Evolutionary conservation across 2,888 invertebrate genomes (phyloP), one percentile per base, ranked within the genome.

Genomic region (Apomyelois bistriatella): DNA sequence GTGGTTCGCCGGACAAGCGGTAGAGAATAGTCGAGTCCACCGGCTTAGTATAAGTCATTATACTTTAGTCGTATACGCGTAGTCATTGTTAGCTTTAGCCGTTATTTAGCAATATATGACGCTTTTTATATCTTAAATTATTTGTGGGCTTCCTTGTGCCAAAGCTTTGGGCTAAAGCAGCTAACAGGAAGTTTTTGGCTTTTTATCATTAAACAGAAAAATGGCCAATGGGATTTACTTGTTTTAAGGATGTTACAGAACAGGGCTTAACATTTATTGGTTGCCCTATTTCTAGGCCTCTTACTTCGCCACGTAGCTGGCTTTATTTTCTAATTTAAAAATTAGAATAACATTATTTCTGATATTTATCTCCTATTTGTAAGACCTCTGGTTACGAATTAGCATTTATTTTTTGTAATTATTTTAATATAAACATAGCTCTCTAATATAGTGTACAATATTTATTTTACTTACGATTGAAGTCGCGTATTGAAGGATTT

Each of bases 71-170:
- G 74, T 74, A 81, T 68, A 68, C 64, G 71, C 65, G 70, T 86
- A 87, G 86, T 86, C 85, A 84, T 79, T 79, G 62, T 74, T 85
- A 86, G 82, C 74, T 79, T 82, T 85, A 87, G 80, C 68, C 52
- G 71, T 72, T 63, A 60, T 72, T 77, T 68, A 63, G 51, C 52
- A 17, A 42, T 58, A 58, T 61, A 61, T 60, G 65, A 62, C 61
- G 61, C 64, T 66, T 64, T 58, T 58, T 59, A 58, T 46, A 48
- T 53, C 54, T 32, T 55, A 58, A 62, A 67, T 63, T 58, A 61
- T 69, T 72, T 72, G 68, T 58, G 69, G 73, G 79, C 72, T 70
- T 65, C 63, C 62, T 74, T 61, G 78, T 79, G 80, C 78, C 80
- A 77, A 76, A 69, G 65, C 54, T 61, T 58, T 59, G 64, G 60